phyloP scores from a whole-genome alignment of 2,113 vertebrate species.

The Hucho hucho region DNA sequence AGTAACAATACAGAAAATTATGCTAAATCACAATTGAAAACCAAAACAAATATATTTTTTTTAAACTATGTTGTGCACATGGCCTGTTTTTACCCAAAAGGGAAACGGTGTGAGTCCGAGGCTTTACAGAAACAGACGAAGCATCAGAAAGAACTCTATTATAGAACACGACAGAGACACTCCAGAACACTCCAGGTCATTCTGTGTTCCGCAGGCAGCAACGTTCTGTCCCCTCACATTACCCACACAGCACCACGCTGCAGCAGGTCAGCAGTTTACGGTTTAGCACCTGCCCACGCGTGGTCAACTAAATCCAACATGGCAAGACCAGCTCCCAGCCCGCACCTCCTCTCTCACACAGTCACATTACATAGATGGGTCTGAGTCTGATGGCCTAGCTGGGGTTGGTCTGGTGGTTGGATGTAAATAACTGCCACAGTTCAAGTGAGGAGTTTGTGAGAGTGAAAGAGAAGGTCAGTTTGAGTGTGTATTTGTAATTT shows the following conservation, averaged over 20 bases:
- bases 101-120: background rate
- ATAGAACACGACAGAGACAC: constrained; percentile 50
- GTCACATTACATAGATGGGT: background rate
- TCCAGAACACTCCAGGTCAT: constrained; percentile 16
- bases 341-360: constrained; percentile 17
- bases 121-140: constrained; percentile 7
- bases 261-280: constrained; percentile 36
- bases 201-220: constrained; percentile 41
- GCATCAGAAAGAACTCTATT: background rate
- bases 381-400: background rate
- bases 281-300: constrained; percentile 50
- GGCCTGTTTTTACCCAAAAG: background rate
- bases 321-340: constrained; percentile 53
- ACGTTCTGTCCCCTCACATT: constrained; percentile 60
- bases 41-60: too few relatives aligned
- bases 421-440: constrained; percentile 1
- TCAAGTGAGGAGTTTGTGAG: background rate
- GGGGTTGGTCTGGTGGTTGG: background rate
- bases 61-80: background rate
- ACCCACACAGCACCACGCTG: constrained; percentile 22
- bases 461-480: background rate
- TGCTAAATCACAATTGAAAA: too few relatives aligned
- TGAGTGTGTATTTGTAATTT: background rate
- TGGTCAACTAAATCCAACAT: constrained; percentile 24
- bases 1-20: too few relatives aligned